phyloP scores from a whole-genome alignment of 2,113 vertebrate genomes.

The Microcebus griseorufus region DNA sequence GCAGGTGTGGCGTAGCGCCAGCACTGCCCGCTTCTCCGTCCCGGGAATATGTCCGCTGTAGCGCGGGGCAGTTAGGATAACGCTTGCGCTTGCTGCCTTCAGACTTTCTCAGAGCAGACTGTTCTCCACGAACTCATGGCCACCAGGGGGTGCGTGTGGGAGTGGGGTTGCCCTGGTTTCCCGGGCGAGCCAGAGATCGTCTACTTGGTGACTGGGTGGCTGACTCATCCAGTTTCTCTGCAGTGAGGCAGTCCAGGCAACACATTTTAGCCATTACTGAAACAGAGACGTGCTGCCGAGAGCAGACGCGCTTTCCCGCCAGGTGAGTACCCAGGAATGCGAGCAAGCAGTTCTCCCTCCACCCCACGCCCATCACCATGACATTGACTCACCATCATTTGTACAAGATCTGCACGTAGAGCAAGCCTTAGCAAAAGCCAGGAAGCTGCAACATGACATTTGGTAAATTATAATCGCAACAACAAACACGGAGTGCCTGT shows the following conservation, averaged over 20 bases:
- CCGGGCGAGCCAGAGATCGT: neutral
- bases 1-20: neutral
- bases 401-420: neutral
- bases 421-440: neutral
- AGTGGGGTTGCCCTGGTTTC: neutral
- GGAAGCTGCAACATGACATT: neutral
- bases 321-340: conserved; percentile 55
- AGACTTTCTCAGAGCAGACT: neutral
- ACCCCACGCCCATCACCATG: neutral
- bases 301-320: conserved; percentile 20
- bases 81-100: neutral
- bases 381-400: neutral
- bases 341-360: neutral
- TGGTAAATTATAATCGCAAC: neutral
- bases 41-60: neutral
- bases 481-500: neutral
- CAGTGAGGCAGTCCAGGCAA: neutral
- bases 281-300: neutral
- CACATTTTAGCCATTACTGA: conserved; percentile 37
- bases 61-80: fast-evolving
- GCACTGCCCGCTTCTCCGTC: neutral
- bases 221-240: neutral
- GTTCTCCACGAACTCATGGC: neutral
- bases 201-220: neutral
- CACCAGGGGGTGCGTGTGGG: neutral